phyloP scores from a whole-genome alignment of 2,888 invertebrate species.

The Pomacea canaliculata region DNA sequence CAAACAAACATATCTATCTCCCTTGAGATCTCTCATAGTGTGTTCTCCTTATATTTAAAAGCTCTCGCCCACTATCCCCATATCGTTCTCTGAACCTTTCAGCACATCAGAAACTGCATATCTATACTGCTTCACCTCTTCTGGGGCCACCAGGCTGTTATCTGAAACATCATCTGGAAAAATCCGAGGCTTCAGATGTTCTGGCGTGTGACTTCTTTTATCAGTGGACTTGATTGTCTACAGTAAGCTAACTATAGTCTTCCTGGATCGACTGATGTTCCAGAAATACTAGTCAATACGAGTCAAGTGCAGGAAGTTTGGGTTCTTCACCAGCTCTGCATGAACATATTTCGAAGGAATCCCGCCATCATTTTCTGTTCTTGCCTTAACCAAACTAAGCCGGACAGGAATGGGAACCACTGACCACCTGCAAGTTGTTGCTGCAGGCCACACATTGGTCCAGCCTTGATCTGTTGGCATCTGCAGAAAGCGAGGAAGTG shows the following conservation, averaged over 20 bases:
- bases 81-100: slow-evolving; percentile 83
- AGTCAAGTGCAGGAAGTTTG: too few relatives aligned
- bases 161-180: slow-evolving; percentile 46
- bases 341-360: too few relatives aligned
- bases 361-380: too few relatives aligned
- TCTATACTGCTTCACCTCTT: slow-evolving; percentile 62
- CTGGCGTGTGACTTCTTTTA: slow-evolving; percentile 23
- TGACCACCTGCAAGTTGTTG: slow-evolving; percentile 90
- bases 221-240: slow-evolving; percentile 39
- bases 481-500: slow-evolving; percentile 68
- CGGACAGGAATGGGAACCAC: slow-evolving; percentile 91
- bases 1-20: too few relatives aligned
- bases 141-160: slow-evolving; percentile 76
- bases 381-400: slow-evolving; percentile 77
- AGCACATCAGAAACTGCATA: slow-evolving; percentile 71
- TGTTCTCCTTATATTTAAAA: slow-evolving; percentile 62
- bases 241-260: slow-evolving; percentile 72
- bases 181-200: slow-evolving; percentile 24
- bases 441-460: slow-evolving; percentile 96
- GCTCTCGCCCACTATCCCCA: slow-evolving; percentile 76
- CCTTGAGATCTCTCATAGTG: too few relatives aligned
- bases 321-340: too few relatives aligned
- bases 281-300: slow-evolving; percentile 77
- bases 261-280: slow-evolving; percentile 79
- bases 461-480: slow-evolving; percentile 84